Evolutionary conservation across 1,140 invertebrate species (phyloP).

Genomic region (Apis laboriosa): DNA sequence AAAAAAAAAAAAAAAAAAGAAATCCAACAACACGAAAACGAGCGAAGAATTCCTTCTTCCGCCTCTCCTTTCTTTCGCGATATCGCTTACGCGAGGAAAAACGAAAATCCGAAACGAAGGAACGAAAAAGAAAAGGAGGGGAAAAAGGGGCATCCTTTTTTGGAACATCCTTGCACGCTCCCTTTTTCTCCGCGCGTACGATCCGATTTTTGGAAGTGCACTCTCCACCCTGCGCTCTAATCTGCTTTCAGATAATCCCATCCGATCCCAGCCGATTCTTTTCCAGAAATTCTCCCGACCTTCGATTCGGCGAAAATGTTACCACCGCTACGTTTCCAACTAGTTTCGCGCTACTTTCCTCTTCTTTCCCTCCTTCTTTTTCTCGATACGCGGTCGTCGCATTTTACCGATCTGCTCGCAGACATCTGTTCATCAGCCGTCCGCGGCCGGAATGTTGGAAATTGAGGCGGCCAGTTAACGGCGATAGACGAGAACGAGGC

Average conservation of each 20-base stretch:
- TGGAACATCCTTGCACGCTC: background rate
- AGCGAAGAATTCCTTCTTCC: conserved; percentile 20
- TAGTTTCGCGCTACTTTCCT: background rate
- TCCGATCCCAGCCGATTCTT: conserved; percentile 17
- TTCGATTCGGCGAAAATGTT: no score
- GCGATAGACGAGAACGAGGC: conserved; percentile 8
- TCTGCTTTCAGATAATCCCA: conserved; percentile 27
- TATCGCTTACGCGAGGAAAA: conserved; percentile 20
- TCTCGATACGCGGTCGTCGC: no score
- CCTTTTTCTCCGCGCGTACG: background rate
- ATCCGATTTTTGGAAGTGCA: conserved; percentile 36
- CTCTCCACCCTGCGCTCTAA: conserved; percentile 3
- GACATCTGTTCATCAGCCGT: background rate
- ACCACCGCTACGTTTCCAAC: background rate
- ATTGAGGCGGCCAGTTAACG: conserved; percentile 25
- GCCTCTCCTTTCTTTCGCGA: background rate
- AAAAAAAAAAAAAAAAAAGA: background rate
- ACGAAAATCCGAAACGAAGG: background rate
- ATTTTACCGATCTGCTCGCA: no score
- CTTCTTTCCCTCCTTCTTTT: no score
- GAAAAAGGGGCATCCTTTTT: background rate
- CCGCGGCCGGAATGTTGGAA: conserved; percentile 8
- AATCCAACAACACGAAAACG: no score
- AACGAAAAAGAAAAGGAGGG: conserved; percentile 26
- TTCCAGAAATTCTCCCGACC: no score